Evolutionary conservation across 2,797 vertebrate species (phyloP).

Genomic region (Halcyon leucocephala): DNA sequence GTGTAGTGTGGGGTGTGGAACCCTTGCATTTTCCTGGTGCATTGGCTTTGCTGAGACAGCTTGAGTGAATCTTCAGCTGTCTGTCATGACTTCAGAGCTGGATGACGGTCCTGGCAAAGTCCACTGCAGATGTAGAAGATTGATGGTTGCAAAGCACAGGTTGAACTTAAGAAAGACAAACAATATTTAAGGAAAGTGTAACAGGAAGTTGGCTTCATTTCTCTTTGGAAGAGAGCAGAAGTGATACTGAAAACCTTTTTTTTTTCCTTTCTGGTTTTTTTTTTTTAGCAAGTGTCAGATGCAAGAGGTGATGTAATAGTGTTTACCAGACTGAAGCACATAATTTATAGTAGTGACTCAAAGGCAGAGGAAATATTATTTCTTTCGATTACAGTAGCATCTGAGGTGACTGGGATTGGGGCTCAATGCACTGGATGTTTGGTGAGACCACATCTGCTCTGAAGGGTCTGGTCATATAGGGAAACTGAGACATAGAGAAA

Average conservation of each 20-base stretch:
- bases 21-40: background rate
- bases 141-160: background rate
- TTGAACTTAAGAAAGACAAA: slow-evolving; percentile 12
- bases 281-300: background rate
- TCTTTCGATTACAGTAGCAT: slow-evolving; percentile 17
- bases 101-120: background rate
- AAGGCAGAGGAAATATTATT: slow-evolving; percentile 32
- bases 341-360: slow-evolving; percentile 57
- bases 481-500: background rate
- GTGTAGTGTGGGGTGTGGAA: background rate
- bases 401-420: background rate
- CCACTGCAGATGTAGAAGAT: background rate
- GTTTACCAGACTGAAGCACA: slow-evolving; percentile 34
- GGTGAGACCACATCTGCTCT: background rate
- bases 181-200: background rate
- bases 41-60: background rate
- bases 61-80: background rate
- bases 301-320: slow-evolving; percentile 48
- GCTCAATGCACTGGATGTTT: background rate
- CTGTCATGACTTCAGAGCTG: background rate
- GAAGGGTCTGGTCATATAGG: background rate
- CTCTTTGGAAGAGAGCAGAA: slow-evolving; percentile 40
- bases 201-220: background rate
- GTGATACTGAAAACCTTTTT: background rate
- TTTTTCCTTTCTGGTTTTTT: background rate